Conservation (phyloP, 2,113 vertebrate species). For the Oriolus oriolus region DNA sequence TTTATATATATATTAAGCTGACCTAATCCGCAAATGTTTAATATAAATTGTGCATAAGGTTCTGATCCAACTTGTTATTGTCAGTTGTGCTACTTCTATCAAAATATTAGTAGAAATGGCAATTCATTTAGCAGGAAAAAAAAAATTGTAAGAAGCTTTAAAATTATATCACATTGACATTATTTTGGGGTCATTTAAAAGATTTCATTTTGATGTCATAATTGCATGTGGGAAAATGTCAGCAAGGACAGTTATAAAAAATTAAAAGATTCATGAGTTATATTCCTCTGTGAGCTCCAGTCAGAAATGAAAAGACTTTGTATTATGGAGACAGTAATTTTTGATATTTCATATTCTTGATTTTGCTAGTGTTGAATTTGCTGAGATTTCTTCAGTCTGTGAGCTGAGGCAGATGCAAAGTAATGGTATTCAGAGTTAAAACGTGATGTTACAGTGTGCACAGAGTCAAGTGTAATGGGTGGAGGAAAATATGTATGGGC, state of each 20-base stretch:
- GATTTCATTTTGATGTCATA: not conserved
- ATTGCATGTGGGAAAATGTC: not conserved
- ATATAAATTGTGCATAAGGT: not conserved
- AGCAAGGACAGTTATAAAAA: not conserved
- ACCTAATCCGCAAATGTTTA: not conserved
- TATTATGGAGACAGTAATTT: not conserved
- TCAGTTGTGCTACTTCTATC: accelerated
- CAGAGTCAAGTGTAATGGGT: no score
- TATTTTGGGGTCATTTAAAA: not conserved
- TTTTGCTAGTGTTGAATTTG: not conserved
- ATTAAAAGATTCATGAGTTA: not conserved
- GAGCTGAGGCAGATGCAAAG: not conserved
- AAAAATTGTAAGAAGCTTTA: not conserved
- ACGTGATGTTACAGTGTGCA: not conserved
- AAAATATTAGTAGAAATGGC: not conserved
- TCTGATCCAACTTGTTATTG: not conserved
- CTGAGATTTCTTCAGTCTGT: not conserved
- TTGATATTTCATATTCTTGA: not conserved
- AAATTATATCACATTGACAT: not conserved
- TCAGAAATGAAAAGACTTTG: not conserved
- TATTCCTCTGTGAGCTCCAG: not conserved
- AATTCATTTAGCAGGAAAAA: not conserved
- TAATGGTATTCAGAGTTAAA: not conserved
- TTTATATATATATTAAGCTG: not conserved
- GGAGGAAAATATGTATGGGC: not conserved